These are phyloP conservation scores for Helicoverpa armigera DNA, from an alignment of 1,140 invertebrate genomes.

Conservation along the genomic window DNA sequence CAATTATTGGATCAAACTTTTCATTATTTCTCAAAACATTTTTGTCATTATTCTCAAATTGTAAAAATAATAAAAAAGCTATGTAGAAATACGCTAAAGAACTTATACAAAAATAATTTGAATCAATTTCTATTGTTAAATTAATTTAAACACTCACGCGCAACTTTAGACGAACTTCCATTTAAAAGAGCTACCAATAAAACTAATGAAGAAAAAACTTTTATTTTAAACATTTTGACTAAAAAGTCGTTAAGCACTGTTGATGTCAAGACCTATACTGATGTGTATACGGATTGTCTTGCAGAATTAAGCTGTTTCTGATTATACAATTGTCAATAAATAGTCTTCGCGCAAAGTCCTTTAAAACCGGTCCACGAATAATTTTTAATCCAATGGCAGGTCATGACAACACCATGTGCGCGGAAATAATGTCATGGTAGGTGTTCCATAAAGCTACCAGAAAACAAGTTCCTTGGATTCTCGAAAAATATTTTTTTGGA, in stretches of 20 bases:
- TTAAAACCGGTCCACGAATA: slow-evolving; percentile 13
- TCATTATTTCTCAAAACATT: no score
- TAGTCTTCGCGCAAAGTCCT: not conserved
- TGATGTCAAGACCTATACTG: slow-evolving; percentile 27
- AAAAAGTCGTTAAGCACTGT: slow-evolving; percentile 15
- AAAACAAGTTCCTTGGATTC: no score
- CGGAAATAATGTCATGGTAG: not conserved
- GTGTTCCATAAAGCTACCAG: no score
- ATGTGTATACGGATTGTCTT: slow-evolving; percentile 17
- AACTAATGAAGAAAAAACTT: slow-evolving; percentile 33
- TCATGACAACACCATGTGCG: not conserved
- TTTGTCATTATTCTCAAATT: no score
- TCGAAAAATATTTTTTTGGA: no score
- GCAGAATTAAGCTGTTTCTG: slow-evolving; percentile 18
- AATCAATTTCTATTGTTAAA: no score
- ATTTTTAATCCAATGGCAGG: not conserved
- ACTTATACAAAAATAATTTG: no score
- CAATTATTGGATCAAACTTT: no score
- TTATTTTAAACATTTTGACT: slow-evolving; percentile 16
- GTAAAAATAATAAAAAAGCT: no score
- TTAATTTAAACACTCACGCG: slow-evolving; percentile 67
- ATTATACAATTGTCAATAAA: slow-evolving; percentile 21
- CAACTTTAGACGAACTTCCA: slow-evolving; percentile 56
- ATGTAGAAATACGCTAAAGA: no score
- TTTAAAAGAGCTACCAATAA: slow-evolving; percentile 53